A percentile compares a stretch with the other conserved stretches of the same genome.
phyloP scores from a whole-genome alignment of 2,113 vertebrate genomes.

The Pavo muticus region DNA sequence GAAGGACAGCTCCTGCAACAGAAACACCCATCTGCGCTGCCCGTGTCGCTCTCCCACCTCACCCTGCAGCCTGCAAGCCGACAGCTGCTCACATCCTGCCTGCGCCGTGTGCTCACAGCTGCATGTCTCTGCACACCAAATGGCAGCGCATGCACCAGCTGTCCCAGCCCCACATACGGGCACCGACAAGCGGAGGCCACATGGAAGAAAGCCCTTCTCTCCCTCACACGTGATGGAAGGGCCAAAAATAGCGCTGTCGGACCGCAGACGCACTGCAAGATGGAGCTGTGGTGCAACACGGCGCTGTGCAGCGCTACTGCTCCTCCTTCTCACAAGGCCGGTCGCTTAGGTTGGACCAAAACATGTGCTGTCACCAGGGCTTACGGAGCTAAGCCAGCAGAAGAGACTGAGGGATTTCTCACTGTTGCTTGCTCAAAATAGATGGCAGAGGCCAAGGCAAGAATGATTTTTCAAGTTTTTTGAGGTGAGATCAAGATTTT shows the following conservation, averaged over 20 bases:
- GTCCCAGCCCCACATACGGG: accelerated
- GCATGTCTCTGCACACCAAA: accelerated
- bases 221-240: accelerated
- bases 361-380: not conserved
- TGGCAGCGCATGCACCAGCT: accelerated
- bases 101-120: accelerated
- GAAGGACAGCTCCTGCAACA: not conserved
- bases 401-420: not conserved
- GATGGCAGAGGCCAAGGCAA: not conserved
- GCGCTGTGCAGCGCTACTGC: accelerated
- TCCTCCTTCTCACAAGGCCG: accelerated
- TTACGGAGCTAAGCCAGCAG: accelerated
- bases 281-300: not conserved
- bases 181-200: accelerated
- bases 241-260: accelerated
- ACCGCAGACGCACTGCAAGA: accelerated
- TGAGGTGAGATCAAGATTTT: not conserved
- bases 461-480: not conserved
- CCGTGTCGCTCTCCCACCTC: not conserved
- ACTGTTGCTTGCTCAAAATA: not conserved
- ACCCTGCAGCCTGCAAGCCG: not conserved
- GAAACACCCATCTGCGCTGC: not conserved
- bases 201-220: not conserved
- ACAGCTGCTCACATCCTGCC: accelerated
- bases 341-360: accelerated